Conservation (phyloP, 2,797 vertebrate genomes). For the Thunnus albacares region DNA sequence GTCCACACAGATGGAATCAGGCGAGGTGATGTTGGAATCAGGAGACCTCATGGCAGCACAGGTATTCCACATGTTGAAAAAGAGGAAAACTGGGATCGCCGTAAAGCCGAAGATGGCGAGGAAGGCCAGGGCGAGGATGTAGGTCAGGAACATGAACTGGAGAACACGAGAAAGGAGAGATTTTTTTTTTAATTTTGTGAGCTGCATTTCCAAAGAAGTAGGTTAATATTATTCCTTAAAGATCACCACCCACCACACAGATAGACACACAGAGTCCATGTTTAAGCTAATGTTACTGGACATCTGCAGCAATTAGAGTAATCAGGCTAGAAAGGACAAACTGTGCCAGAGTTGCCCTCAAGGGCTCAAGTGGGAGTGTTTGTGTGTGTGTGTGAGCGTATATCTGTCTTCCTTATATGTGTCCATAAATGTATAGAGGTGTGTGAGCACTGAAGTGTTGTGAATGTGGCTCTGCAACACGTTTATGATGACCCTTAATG, state of each 20-base stretch:
- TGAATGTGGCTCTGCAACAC: slow-evolving; percentile 5
- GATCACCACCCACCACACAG: slow-evolving; percentile 3
- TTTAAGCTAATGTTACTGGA: slow-evolving; percentile 67
- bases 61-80: slow-evolving; percentile 98
- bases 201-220: background rate
- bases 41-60: slow-evolving; percentile 94
- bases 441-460: background rate
- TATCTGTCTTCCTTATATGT: background rate
- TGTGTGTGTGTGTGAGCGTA: slow-evolving; percentile 14
- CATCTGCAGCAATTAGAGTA: slow-evolving; percentile 78
- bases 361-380: slow-evolving; percentile 36
- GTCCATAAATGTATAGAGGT: background rate
- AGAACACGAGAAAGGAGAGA: background rate
- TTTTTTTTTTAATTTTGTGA: background rate
- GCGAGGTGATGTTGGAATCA: slow-evolving; percentile 91
- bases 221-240: slow-evolving; percentile 32
- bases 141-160: slow-evolving; percentile 99
- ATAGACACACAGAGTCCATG: slow-evolving; percentile 13
- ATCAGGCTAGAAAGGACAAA: slow-evolving; percentile 75
- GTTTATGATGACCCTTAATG: background rate
- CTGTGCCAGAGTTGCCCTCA: slow-evolving; percentile 63
- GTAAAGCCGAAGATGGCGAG: slow-evolving; percentile 97
- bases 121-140: slow-evolving; percentile 95
- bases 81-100: slow-evolving; percentile 96
- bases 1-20: slow-evolving; percentile 97